Percentiles rank a stretch among this genome's conserved stretches.
Evolutionary conservation across 2,113 vertebrate species (phyloP).

Genomic region (Eudorcas thomsonii): DNA sequence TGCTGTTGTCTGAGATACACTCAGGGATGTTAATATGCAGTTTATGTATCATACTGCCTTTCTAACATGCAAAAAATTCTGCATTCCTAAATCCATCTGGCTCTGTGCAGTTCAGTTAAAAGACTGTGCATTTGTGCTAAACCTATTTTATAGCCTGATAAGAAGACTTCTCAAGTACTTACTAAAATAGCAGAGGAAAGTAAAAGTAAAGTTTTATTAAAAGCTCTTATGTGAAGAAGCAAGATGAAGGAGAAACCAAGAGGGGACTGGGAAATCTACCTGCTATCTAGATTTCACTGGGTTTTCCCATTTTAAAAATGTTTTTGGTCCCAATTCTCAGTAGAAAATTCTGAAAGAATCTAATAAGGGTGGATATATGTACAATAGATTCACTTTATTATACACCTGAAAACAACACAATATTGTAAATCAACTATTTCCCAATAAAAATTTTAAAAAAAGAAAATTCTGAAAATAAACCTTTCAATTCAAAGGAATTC

Average conservation of each 20-base stretch:
- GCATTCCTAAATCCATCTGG: not conserved
- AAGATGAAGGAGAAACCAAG: not conserved
- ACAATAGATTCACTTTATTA: not conserved
- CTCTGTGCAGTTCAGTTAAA: not conserved
- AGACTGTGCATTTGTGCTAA: not conserved
- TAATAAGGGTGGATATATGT: not conserved
- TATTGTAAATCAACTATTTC: not conserved
- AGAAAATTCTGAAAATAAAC: constrained; percentile 5
- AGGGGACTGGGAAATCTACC: not conserved
- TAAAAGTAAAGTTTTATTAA: not conserved
- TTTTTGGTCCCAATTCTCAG: not conserved
- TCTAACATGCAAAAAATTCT: not conserved
- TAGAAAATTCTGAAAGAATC: constrained; percentile 10
- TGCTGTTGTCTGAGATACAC: not conserved
- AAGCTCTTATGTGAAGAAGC: not conserved
- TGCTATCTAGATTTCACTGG: not conserved
- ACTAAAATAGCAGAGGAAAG: not conserved
- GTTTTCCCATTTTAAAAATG: not conserved
- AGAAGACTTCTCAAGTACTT: not conserved
- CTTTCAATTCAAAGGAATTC: not conserved
- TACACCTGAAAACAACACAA: not conserved
- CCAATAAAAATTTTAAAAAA: not conserved
- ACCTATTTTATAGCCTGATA: not conserved
- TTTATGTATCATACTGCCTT: not conserved
- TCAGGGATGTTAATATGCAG: not conserved